Evolutionary conservation across 1,140 invertebrate genomes (phyloP).

Genomic region (Rhagoletis zephyria): DNA sequence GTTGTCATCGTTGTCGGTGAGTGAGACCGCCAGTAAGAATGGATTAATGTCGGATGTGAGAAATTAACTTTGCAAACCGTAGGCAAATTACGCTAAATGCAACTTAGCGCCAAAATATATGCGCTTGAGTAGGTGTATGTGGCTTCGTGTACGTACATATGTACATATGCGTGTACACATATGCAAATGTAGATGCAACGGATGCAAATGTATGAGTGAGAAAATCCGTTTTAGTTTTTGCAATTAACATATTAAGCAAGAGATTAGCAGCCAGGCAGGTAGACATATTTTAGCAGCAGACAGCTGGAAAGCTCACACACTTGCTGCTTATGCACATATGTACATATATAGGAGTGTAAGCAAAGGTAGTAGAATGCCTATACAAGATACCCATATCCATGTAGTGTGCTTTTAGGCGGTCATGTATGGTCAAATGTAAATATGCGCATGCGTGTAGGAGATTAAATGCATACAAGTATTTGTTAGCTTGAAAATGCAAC

Average conservation of each 20-base stretch:
- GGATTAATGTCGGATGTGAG: slow-evolving; percentile 50
- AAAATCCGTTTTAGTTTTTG: slow-evolving; percentile 50
- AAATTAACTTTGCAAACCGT: slow-evolving; percentile 50
- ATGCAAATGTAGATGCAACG: background rate
- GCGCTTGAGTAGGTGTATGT: no score
- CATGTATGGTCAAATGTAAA: slow-evolving; percentile 31
- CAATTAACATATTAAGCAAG: slow-evolving; percentile 52
- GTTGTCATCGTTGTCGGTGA: background rate
- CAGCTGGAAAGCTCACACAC: background rate
- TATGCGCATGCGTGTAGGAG: background rate
- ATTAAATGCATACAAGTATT: background rate
- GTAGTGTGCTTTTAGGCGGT: background rate
- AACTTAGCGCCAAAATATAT: background rate
- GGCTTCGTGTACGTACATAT: background rate
- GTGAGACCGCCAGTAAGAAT: slow-evolving; percentile 36
- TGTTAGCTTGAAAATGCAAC: background rate
- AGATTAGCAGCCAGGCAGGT: slow-evolving; percentile 49
- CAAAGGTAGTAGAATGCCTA: background rate
- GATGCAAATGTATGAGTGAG: slow-evolving; percentile 14
- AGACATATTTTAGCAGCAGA: slow-evolving; percentile 27
- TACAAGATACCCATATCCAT: background rate
- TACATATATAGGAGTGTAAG: background rate
- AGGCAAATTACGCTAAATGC: slow-evolving; percentile 47
- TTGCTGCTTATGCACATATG: background rate
- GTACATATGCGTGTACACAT: background rate